These are phyloP conservation scores for Neocrepidodera transversa DNA, from an alignment of 2,888 invertebrate genomes.

Conservation along the genomic window DNA sequence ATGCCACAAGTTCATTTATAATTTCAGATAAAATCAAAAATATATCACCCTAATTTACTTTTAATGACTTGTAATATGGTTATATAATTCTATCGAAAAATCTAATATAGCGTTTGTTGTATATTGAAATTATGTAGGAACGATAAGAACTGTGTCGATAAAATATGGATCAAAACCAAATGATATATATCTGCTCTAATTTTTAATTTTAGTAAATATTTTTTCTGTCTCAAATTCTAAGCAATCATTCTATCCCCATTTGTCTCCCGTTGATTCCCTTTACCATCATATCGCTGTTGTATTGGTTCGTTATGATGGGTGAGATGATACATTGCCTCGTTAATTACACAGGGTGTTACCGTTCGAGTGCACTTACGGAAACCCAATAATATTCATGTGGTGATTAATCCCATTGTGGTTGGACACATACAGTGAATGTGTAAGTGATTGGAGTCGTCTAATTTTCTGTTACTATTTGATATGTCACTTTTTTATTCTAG, in stretches of 20 bases:
- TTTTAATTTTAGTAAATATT: no score
- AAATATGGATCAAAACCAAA: no score
- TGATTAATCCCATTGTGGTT: slow-evolving; percentile 16
- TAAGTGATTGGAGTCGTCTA: no score
- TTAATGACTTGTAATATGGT: slow-evolving; percentile 10
- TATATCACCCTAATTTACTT: slow-evolving; percentile 11
- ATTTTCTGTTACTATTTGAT: no score
- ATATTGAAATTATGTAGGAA: no score
- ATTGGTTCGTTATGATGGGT: slow-evolving; percentile 43
- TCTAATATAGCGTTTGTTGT: no score
- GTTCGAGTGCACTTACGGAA: slow-evolving; percentile 55
- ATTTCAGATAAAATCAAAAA: slow-evolving; percentile 18
- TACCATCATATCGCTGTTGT: slow-evolving; percentile 4
- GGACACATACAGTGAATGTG: slow-evolving; percentile 1
- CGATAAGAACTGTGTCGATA: no score
- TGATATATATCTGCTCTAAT: no score
- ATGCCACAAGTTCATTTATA: slow-evolving; percentile 21
- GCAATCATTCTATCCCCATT: no score
- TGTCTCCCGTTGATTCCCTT: not conserved
- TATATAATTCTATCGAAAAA: not conserved
- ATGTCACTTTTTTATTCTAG: no score
- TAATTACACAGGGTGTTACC: slow-evolving; percentile 55
- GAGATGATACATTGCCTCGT: slow-evolving; percentile 53
- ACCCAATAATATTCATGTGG: slow-evolving; percentile 53
- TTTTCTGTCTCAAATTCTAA: no score